Percentiles rank a stretch among this genome's conserved stretches.
Evolutionary conservation across 2,797 vertebrate genomes (phyloP).

Genomic region (Odontamblyopus rebecca): DNA sequence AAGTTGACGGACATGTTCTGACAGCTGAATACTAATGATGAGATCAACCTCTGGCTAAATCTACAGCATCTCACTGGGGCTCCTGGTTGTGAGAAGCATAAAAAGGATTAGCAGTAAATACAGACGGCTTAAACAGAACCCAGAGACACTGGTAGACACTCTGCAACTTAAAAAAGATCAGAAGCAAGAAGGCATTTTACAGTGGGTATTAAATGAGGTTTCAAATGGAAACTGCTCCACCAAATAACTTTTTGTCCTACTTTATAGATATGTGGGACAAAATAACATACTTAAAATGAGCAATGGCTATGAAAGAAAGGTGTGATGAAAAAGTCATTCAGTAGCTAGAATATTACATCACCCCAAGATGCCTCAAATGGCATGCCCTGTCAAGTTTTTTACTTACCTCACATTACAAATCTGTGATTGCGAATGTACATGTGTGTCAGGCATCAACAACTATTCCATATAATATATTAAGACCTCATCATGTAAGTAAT

Average conservation of each 20-base stretch:
- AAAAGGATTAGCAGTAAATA: constrained; percentile 81
- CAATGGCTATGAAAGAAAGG: too few species aligned
- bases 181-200: constrained; percentile 36
- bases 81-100: constrained; percentile 76
- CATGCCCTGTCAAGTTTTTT: constrained; percentile 38
- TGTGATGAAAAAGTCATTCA: background rate
- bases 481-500: too few species aligned
- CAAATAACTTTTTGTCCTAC: background rate
- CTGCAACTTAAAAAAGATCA: constrained; percentile 65
- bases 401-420: too few species aligned
- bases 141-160: constrained; percentile 71
- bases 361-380: constrained; percentile 29
- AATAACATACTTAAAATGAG: background rate
- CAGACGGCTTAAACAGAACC: constrained; percentile 72
- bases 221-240: constrained; percentile 10
- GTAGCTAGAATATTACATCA: constrained; percentile 15
- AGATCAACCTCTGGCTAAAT: constrained; percentile 81
- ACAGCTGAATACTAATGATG: constrained; percentile 83
- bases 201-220: constrained; percentile 12
- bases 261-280: background rate
- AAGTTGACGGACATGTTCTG: constrained; percentile 77
- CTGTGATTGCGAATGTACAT: too few species aligned
- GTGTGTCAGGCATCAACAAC: too few species aligned
- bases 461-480: too few species aligned
- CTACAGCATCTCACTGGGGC: constrained; percentile 78